These are phyloP conservation scores for Pandion haliaetus DNA, from an alignment of 2,113 vertebrate genomes.

Conservation along the genomic window DNA sequence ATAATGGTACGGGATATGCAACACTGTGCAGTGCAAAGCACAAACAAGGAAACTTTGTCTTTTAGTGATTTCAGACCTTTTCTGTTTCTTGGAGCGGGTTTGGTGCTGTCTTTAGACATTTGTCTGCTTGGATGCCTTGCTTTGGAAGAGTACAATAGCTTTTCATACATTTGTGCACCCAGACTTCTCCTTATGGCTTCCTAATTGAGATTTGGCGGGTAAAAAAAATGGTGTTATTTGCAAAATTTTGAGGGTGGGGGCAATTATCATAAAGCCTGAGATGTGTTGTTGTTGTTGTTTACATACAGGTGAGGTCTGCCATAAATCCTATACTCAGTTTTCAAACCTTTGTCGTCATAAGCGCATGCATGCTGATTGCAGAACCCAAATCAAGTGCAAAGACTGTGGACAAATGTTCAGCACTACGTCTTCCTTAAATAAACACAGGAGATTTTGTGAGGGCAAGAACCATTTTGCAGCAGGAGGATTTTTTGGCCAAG, in stretches of 20 bases:
- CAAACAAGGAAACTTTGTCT: neutral
- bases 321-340: slow-evolving; percentile 99
- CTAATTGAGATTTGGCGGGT: slow-evolving; percentile 42
- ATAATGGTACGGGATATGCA: neutral
- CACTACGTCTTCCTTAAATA: slow-evolving; percentile 99
- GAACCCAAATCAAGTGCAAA: slow-evolving; percentile 99
- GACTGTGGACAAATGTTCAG: slow-evolving; percentile 99
- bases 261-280: slow-evolving; percentile 79
- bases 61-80: neutral
- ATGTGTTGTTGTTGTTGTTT: slow-evolving; percentile 80
- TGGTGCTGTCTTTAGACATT: slow-evolving; percentile 57
- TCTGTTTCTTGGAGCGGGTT: neutral
- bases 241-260: slow-evolving; percentile 61
- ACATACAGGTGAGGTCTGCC: slow-evolving; percentile 96
- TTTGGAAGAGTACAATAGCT: slow-evolving; percentile 40
- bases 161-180: slow-evolving; percentile 22
- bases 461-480: slow-evolving; percentile 98
- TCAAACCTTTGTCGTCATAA: slow-evolving; percentile 99
- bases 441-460: slow-evolving; percentile 99
- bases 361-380: slow-evolving; percentile 99
- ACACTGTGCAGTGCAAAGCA: neutral
- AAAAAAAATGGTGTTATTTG: slow-evolving; percentile 68
- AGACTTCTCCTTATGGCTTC: slow-evolving; percentile 16
- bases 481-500: slow-evolving; percentile 96
- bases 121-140: slow-evolving; percentile 62